phyloP scores from a whole-genome alignment of 2,113 vertebrate genomes.

The Nothobranchius kuhntae region DNA sequence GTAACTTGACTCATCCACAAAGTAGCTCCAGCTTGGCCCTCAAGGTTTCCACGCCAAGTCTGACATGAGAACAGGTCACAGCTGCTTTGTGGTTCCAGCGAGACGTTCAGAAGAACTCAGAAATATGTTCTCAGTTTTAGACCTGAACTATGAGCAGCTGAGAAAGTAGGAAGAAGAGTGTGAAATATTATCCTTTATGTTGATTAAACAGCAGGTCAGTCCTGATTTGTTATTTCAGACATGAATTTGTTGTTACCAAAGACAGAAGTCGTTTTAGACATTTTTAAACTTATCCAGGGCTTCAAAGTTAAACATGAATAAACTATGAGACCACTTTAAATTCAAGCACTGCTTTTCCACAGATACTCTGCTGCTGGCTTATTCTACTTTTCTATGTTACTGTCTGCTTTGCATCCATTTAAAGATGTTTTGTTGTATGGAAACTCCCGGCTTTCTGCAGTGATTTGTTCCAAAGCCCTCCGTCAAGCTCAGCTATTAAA shows the following conservation, averaged over 20 bases:
- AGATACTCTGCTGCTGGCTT: not conserved
- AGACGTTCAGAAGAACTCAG: constrained; percentile 23
- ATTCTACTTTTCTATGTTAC: not conserved
- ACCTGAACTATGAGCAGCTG: not conserved
- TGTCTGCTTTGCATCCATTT: not conserved
- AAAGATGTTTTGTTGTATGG: not conserved
- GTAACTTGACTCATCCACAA: constrained; percentile 64
- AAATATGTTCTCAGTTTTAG: constrained; percentile 12
- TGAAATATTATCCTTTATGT: not conserved
- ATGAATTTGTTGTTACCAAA: not conserved
- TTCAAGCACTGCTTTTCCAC: constrained; percentile 4
- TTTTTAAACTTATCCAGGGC: no score
- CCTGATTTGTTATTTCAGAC: not conserved
- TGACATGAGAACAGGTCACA: constrained; percentile 62
- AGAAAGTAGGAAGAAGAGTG: not conserved
- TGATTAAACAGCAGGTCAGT: not conserved
- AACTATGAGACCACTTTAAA: no score
- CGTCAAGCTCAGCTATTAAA: constrained; percentile 35
- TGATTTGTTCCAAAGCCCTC: constrained; percentile 9
- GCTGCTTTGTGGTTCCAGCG: constrained; percentile 60
- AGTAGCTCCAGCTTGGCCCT: constrained; percentile 54
- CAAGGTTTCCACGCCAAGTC: constrained; percentile 66
- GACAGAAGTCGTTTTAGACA: no score
- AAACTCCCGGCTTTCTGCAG: constrained; percentile 17
- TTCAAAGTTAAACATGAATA: no score